phyloP scores from a whole-genome alignment of 1,140 invertebrate species.

The Drosophila eugracilis region DNA sequence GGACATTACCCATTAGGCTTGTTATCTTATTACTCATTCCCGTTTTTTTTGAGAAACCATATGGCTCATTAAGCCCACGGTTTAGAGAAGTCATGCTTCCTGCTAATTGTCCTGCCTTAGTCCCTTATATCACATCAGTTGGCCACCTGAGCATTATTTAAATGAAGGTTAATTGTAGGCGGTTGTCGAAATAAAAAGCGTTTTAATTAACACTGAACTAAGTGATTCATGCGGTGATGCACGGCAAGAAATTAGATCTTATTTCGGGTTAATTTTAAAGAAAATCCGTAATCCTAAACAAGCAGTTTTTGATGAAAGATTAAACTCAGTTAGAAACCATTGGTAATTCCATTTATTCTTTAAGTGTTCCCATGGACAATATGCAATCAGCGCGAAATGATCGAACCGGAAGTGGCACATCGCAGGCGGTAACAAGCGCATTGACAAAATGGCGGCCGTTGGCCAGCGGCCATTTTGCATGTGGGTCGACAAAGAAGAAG shows the following conservation, averaged over 20 bases:
- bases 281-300: too few relatives aligned
- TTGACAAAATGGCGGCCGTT: conserved; percentile 54
- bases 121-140: conserved; percentile 34
- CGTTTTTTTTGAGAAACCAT: background rate
- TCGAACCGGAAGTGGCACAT: conserved; percentile 42
- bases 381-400: conserved; percentile 23
- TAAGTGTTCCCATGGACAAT: background rate
- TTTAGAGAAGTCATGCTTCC: conserved; percentile 19
- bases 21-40: conserved; percentile 30
- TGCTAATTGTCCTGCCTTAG: conserved; percentile 37
- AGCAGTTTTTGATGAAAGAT: too few relatives aligned
- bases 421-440: conserved; percentile 52
- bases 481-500: conserved; percentile 18
- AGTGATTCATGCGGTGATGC: conserved; percentile 4
- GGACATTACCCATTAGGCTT: conserved; percentile 31
- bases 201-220: conserved; percentile 46
- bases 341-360: too few relatives aligned
- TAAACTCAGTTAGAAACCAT: too few relatives aligned
- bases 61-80: conserved; percentile 16
- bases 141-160: conserved; percentile 47
- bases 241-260: background rate
- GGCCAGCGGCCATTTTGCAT: conserved; percentile 43
- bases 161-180: conserved; percentile 48
- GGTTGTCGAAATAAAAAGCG: conserved; percentile 37
- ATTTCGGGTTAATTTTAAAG: background rate